phyloP scores from a whole-genome alignment of 2,113 vertebrate genomes.

The Prinia subflava region DNA sequence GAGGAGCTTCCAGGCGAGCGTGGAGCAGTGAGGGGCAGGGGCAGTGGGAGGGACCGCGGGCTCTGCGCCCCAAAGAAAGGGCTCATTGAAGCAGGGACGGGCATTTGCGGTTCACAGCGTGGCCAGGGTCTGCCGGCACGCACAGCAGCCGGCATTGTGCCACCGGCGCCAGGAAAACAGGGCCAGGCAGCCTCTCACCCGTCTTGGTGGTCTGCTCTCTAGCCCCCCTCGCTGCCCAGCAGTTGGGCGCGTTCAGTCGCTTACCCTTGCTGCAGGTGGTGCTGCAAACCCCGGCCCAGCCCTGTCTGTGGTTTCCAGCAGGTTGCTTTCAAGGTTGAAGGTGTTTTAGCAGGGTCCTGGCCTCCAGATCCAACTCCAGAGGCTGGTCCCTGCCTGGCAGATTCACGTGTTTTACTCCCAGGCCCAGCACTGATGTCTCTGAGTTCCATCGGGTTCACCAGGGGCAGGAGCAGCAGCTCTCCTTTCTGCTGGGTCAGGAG shows the following conservation, averaged over 20 bases:
- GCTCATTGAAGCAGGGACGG: not conserved
- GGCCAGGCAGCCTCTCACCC: not conserved
- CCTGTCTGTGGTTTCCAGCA: not conserved
- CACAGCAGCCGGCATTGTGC: not conserved
- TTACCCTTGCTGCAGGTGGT: not conserved
- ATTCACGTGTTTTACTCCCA: not conserved
- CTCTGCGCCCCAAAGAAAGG: not conserved
- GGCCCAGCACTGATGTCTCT: not conserved
- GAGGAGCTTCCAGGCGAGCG: not conserved
- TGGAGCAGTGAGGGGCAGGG: not conserved
- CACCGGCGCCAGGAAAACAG: not conserved
- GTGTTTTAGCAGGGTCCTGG: not conserved
- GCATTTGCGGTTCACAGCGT: not conserved
- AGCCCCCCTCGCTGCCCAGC: not conserved
- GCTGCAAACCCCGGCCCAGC: not conserved
- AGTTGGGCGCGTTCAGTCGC: accelerated
- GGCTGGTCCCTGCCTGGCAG: not conserved
- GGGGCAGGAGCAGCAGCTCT: not conserved
- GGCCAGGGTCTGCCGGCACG: not conserved
- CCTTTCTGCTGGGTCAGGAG: not conserved
- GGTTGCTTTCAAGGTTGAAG: not conserved
- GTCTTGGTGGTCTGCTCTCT: not conserved
- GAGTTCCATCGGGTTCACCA: not conserved
- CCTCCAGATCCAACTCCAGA: not conserved
- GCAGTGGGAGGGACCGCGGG: not conserved